phyloP scores from a whole-genome alignment of 2,888 invertebrate species.

The Biston stratarius region DNA sequence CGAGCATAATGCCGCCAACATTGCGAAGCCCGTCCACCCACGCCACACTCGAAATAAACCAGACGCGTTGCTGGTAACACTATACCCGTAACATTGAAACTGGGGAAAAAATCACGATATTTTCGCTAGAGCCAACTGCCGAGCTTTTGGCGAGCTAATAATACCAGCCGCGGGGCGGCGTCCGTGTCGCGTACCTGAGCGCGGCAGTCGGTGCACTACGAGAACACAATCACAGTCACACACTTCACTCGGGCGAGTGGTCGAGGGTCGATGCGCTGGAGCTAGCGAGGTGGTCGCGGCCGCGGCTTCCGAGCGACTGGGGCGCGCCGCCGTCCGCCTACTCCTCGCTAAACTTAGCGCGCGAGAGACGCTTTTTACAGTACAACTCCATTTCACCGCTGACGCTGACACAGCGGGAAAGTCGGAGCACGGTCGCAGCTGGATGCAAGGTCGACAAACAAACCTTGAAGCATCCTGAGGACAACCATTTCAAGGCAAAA shows the following conservation, averaged over 20 bases:
- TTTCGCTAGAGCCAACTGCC: constrained; percentile 52
- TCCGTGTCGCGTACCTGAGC: constrained; percentile 57
- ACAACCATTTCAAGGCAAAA: constrained; percentile 2
- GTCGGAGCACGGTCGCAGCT: constrained; percentile 59
- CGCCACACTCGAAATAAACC: constrained; percentile 79
- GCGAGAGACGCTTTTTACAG: constrained; percentile 58
- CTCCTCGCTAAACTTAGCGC: constrained; percentile 75
- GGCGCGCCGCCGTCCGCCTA: constrained; percentile 58
- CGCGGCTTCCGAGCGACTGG: constrained; percentile 84
- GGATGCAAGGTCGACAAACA: constrained; percentile 75
- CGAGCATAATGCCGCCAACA: constrained; percentile 57
- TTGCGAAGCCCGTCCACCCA: constrained; percentile 66
- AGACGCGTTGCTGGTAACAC: constrained; percentile 77
- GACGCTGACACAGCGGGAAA: constrained; percentile 55
- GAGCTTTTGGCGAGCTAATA: constrained; percentile 49
- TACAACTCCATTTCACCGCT: constrained; percentile 71
- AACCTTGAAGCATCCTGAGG: constrained; percentile 58
- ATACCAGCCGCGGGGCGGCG: constrained; percentile 53
- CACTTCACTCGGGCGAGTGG: constrained; percentile 84
- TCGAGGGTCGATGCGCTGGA: constrained; percentile 80
- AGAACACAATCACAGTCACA: constrained; percentile 82
- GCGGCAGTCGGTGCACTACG: constrained; percentile 60
- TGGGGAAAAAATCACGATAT: constrained; percentile 60
- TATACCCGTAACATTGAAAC: constrained; percentile 77
- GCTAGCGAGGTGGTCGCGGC: constrained; percentile 79